phyloP scores from a whole-genome alignment of 2,113 vertebrate species.

The Actenoides lindsayi region DNA sequence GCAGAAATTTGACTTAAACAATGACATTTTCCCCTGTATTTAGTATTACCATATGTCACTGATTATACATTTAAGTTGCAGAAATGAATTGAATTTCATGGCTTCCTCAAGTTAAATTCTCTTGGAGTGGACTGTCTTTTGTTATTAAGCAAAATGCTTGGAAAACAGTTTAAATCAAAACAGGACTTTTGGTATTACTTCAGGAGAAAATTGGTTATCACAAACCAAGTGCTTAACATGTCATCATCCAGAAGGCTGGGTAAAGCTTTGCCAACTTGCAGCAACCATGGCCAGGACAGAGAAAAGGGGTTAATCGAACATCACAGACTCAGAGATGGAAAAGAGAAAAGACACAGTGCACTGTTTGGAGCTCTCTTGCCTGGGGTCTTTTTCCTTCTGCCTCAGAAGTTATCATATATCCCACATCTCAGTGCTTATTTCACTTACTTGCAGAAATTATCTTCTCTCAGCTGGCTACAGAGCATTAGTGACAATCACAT shows the following conservation, averaged over 20 bases:
- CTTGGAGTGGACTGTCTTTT: conserved; percentile 43
- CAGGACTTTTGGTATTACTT: conserved; percentile 26
- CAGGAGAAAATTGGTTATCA: conserved; percentile 48
- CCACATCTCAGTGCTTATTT: neutral
- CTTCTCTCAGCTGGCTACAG: neutral
- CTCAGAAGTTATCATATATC: conserved; percentile 36
- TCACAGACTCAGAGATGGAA: neutral
- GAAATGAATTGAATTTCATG: conserved; percentile 66
- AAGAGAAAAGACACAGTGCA: neutral
- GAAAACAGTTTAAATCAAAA: conserved; percentile 50
- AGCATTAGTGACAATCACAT: neutral
- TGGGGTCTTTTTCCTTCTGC: conserved; percentile 37
- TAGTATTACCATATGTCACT: conserved; percentile 68
- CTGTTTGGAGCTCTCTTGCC: neutral
- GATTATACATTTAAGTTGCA: conserved; percentile 69
- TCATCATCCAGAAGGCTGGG: neutral
- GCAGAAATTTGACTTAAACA: conserved; percentile 65
- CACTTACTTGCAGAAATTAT: neutral
- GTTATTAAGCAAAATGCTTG: conserved; percentile 25
- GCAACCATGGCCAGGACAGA: neutral
- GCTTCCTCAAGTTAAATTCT: conserved; percentile 57
- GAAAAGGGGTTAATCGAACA: conserved; percentile 23
- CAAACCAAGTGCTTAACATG: neutral
- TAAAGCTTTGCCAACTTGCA: neutral
- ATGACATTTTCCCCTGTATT: conserved; percentile 57